A percentile compares a stretch with the other conserved stretches of the same genome.
phyloP scores from a whole-genome alignment of 2,797 vertebrate genomes.

The Anabas testudineus region DNA sequence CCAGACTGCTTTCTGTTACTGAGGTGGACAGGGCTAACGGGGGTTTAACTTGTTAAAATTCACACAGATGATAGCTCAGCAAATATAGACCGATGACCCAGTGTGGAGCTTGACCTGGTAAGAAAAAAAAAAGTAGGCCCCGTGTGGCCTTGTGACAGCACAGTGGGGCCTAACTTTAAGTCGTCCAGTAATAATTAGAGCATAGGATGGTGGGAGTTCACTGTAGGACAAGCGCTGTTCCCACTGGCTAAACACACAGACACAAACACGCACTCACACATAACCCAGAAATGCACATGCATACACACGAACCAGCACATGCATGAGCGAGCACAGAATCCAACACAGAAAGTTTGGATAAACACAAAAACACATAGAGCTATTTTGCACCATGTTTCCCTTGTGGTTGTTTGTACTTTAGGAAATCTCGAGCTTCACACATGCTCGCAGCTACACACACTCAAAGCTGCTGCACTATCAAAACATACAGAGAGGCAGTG shows the following conservation, averaged over 20 bases:
- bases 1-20: constrained; percentile 44
- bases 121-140: constrained; percentile 21
- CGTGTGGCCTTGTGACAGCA: constrained; percentile 19
- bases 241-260: constrained; percentile 34
- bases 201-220: constrained; percentile 56
- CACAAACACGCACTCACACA: constrained; percentile 21
- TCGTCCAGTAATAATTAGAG: constrained; percentile 65
- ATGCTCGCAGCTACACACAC: constrained; percentile 1
- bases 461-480: constrained; percentile 8
- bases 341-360: constrained; percentile 27
- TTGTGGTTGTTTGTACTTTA: constrained; percentile 36
- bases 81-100: constrained; percentile 12
- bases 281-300: constrained; percentile 13
- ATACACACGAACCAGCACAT: constrained; percentile 18
- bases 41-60: constrained; percentile 40
- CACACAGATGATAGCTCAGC: constrained; percentile 18
- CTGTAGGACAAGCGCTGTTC: constrained; percentile 30
- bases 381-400: constrained; percentile 23
- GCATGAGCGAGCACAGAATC: constrained; percentile 46
- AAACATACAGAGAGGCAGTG: constrained; percentile 3
- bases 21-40: constrained; percentile 31
- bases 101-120: constrained; percentile 17
- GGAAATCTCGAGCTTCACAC: constrained; percentile 36
- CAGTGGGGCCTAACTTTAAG: constrained; percentile 40
- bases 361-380: constrained; percentile 8